A percentile compares a stretch with the other conserved stretches of the same genome.
phyloP scores from a whole-genome alignment of 2,113 vertebrate genomes.

The Hippoglossus stenolepis region DNA sequence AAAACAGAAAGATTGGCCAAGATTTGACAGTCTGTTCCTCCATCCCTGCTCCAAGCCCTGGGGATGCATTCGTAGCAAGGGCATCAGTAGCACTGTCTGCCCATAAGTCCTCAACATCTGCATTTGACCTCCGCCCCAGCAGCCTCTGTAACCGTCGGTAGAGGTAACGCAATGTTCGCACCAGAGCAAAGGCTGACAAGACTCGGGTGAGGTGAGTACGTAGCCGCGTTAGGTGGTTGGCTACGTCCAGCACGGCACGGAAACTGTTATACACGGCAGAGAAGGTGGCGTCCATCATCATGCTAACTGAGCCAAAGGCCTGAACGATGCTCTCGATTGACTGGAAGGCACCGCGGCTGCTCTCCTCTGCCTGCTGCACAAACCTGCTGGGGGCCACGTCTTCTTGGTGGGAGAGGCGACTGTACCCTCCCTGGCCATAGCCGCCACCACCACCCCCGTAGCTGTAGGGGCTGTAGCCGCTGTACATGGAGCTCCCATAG shows the following conservation, averaged over 20 bases:
- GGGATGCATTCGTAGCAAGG: conserved; percentile 55
- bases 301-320: conserved; percentile 95
- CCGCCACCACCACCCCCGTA: conserved; percentile 75
- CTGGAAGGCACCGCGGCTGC: conserved; percentile 96
- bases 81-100: conserved; percentile 89
- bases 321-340: conserved; percentile 99
- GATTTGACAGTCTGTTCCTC: conserved; percentile 91
- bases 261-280: conserved; percentile 99
- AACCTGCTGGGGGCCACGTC: conserved; percentile 92
- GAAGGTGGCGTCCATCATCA: conserved; percentile 99
- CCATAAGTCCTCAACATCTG: conserved; percentile 94
- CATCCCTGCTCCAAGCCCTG: conserved; percentile 57
- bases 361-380: conserved; percentile 97
- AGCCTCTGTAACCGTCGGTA: conserved; percentile 89
- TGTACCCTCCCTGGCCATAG: conserved; percentile 85
- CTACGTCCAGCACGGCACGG: conserved; percentile 95
- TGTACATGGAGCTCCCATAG: conserved; percentile 79
- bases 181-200: conserved; percentile 94
- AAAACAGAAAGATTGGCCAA: conserved; percentile 97
- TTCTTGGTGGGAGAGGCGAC: conserved; percentile 85
- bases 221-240: conserved; percentile 95
- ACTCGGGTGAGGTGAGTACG: conserved; percentile 95
- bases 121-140: conserved; percentile 85
- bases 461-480: conserved; percentile 82
- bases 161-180: conserved; percentile 92